Evolutionary conservation across 2,888 invertebrate species (phyloP), one percentile per base, ranked within the genome.

Genomic region (Sesia apiformis): DNA sequence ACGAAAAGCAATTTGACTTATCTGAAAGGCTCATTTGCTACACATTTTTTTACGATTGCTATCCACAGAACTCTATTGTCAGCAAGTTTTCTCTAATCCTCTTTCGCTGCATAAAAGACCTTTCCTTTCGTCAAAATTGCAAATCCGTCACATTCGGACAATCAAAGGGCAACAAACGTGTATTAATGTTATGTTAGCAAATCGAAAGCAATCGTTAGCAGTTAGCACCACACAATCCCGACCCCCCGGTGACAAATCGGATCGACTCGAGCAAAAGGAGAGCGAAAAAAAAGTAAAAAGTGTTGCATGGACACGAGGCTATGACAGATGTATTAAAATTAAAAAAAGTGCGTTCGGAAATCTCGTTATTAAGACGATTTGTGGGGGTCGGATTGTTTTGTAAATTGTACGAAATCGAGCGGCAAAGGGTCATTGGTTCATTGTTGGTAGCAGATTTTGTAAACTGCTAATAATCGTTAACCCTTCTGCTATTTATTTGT

Each of bases 121-220:
- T 69, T 74, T 70, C 68, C 65, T 58, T 58, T 43, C 69, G 67
- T 66, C 72, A 67, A 74, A 76, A 74, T 77, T 78, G 76, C 80
- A 82, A 81, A 84, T 82, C 82, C 79, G 75, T 81, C 79, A 78
- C 80, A 81, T 80, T 83, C 77, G 78, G 82, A 84, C 85, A 84
- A 84, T 83, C 82, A 79, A 80, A 80, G 71, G 64, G 63, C 76
- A 77, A 73, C 74, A 74, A 74, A 79, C 72, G 69, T 70, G 69
- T 72, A 70, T 71, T 68, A 72, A 72, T 65, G 70, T 4, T 46
- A 46, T 46, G n/a, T 71, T 77, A 76, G 78, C 77, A 76, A 76
- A 73, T 74, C 73, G 65, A 70, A 73, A 78, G 79, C 78, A 78
- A 78, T 84, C 79, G 84, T 84, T 82, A 82, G 79, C 60, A 67